Percentiles rank a stretch among this genome's conserved stretches.
These are phyloP conservation scores for Ectemnius lituratus DNA, from an alignment of 2,888 invertebrate species.

Conservation along the genomic window DNA sequence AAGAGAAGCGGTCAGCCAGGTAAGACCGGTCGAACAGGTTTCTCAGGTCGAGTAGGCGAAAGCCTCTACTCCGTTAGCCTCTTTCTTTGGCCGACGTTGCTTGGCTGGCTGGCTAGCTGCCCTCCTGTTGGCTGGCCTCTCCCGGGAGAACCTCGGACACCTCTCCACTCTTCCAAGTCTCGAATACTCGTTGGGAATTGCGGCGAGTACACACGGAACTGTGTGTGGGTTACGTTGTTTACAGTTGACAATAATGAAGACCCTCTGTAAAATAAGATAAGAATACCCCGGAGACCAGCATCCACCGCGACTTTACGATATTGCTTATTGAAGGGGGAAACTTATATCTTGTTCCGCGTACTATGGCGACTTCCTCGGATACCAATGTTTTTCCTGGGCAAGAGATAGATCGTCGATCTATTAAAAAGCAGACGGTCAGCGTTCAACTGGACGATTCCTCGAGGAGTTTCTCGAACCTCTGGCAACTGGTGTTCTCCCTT, in stretches of 20 bases:
- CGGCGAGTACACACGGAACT: constrained; percentile 33
- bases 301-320: constrained; percentile 12
- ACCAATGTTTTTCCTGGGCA: neutral
- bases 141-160: constrained; percentile 53
- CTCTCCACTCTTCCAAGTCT: constrained; percentile 49
- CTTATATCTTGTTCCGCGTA: neutral
- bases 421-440: constrained; percentile 3
- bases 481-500: neutral
- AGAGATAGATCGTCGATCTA: constrained; percentile 1
- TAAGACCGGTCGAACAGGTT: constrained; percentile 75
- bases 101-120: constrained; percentile 20
- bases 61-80: constrained; percentile 73
- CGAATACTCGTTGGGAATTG: constrained; percentile 48
- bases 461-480: neutral
- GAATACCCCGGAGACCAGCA: constrained; percentile 19
- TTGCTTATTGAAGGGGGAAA: constrained; percentile 9
- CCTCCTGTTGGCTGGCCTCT: neutral
- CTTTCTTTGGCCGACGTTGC: constrained; percentile 53
- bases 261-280: constrained; percentile 33
- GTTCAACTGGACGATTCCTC: neutral
- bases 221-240: constrained; percentile 36
- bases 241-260: constrained; percentile 46
- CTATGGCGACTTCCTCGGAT: neutral
- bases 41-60: constrained; percentile 72
- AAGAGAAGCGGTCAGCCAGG: constrained; percentile 60